phyloP scores from a whole-genome alignment of 2,888 invertebrate genomes.

The Ischnura elegans region DNA sequence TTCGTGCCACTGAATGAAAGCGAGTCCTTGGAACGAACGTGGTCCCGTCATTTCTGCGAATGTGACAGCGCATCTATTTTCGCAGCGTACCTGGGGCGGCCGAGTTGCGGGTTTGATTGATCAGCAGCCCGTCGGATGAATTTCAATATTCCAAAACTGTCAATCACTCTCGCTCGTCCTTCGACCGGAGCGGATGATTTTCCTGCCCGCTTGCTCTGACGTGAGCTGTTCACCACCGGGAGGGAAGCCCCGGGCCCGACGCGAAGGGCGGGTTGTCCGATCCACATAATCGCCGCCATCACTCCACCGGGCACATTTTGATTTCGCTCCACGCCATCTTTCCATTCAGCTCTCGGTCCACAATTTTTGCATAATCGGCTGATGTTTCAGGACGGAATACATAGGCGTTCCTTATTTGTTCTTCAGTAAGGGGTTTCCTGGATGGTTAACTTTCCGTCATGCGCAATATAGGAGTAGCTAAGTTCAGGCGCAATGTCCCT shows the following conservation, averaged over 20 bases:
- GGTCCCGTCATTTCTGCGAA: background rate
- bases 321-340: background rate
- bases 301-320: background rate
- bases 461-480: no score
- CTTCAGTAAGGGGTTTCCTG: no score
- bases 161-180: background rate
- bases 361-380: background rate
- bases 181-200: background rate
- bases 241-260: no score
- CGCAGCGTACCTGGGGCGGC: background rate
- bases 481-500: no score
- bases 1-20: no score
- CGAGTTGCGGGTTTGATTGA: background rate
- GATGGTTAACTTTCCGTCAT: no score
- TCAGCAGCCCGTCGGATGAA: background rate
- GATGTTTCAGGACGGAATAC: no score
- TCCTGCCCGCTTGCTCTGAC: background rate
- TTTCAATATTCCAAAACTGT: background rate
- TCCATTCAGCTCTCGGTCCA: background rate
- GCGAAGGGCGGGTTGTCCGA: no score
- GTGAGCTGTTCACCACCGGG: no score
- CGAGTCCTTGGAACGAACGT: no score
- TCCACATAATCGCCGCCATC: background rate
- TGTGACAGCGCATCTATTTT: background rate
- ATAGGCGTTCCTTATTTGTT: no score